phyloP scores from a whole-genome alignment of 2,888 invertebrate genomes.

The Unio delphinus region DNA sequence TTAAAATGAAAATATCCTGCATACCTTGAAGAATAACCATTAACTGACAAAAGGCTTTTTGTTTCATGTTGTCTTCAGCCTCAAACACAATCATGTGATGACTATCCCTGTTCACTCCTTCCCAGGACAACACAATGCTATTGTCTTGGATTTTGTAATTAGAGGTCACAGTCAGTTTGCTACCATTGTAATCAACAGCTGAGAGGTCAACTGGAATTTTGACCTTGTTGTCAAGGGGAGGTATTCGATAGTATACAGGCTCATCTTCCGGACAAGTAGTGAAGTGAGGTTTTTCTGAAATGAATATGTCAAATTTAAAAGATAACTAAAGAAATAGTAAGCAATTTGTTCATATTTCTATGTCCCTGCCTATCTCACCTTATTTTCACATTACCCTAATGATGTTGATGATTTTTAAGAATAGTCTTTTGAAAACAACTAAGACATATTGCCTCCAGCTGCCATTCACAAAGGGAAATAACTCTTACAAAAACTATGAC shows the following conservation, averaged over 20 bases:
- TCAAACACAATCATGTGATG: conserved; percentile 51
- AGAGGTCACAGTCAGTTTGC: conserved; percentile 41
- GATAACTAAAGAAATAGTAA: too few species aligned
- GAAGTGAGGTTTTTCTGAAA: conserved; percentile 50
- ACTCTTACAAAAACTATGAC: too few species aligned
- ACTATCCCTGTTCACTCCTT: conserved; percentile 43
- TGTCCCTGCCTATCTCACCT: too few species aligned
- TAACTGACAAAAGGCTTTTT: conserved; percentile 52
- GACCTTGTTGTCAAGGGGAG: conserved; percentile 32
- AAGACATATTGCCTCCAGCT: too few species aligned
- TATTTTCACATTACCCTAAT: too few species aligned
- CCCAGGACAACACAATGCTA: conserved; percentile 46
- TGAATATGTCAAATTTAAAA: background rate
- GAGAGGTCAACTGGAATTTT: conserved; percentile 38
- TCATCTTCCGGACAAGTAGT: conserved; percentile 51
- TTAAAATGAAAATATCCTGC: background rate
- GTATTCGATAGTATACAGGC: conserved; percentile 39
- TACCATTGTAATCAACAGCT: conserved; percentile 44
- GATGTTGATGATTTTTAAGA: too few species aligned
- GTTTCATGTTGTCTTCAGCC: conserved; percentile 48
- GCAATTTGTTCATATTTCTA: too few species aligned
- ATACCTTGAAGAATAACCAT: conserved; percentile 53
- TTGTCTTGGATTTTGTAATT: conserved; percentile 42
- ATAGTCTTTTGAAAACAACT: too few species aligned
- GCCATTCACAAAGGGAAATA: too few species aligned